A percentile compares a stretch with the other conserved stretches of the same genome.
Evolutionary conservation across 2,888 invertebrate genomes (phyloP).

Genomic region (Pasiphila rectangulata): DNA sequence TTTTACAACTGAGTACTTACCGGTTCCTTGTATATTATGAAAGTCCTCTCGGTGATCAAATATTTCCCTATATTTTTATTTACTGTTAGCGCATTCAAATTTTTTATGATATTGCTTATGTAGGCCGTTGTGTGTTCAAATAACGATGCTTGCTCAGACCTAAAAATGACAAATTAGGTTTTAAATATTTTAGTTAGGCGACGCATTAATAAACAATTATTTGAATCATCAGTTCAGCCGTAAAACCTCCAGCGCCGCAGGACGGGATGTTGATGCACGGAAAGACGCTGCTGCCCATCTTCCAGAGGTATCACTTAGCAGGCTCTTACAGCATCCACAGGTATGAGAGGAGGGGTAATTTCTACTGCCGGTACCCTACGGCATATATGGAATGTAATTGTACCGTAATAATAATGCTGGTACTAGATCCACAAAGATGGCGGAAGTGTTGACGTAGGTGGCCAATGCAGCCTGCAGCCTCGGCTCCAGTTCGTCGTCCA

Average conservation of each 20-base stretch:
- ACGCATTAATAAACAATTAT: background rate
- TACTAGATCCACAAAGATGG: constrained; percentile 41
- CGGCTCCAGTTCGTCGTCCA: constrained; percentile 45
- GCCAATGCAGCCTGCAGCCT: constrained; percentile 52
- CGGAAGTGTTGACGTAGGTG: constrained; percentile 49
- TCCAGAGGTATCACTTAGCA: too few species aligned
- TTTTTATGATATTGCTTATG: constrained; percentile 34
- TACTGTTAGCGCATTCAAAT: constrained; percentile 40
- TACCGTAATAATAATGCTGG: constrained; percentile 43
- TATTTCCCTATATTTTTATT: constrained; percentile 35
- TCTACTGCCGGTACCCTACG: too few species aligned
- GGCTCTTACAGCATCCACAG: too few species aligned
- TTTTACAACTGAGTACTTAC: too few species aligned
- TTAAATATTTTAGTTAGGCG: background rate
- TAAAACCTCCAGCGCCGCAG: too few species aligned
- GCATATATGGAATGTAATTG: too few species aligned
- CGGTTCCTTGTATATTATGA: constrained; percentile 40
- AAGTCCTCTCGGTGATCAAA: constrained; percentile 33
- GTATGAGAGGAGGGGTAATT: too few species aligned
- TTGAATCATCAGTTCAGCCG: too few species aligned
- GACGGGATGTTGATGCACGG: too few species aligned
- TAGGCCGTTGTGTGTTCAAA: constrained; percentile 36
- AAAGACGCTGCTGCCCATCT: too few species aligned
- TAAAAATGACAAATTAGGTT: constrained; percentile 23
- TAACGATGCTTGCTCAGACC: constrained; percentile 42